Evolutionary conservation across 2,888 invertebrate genomes (phyloP), one percentile per base, ranked within the genome.

Genomic region (Acanthosoma haemorrhoidale): DNA sequence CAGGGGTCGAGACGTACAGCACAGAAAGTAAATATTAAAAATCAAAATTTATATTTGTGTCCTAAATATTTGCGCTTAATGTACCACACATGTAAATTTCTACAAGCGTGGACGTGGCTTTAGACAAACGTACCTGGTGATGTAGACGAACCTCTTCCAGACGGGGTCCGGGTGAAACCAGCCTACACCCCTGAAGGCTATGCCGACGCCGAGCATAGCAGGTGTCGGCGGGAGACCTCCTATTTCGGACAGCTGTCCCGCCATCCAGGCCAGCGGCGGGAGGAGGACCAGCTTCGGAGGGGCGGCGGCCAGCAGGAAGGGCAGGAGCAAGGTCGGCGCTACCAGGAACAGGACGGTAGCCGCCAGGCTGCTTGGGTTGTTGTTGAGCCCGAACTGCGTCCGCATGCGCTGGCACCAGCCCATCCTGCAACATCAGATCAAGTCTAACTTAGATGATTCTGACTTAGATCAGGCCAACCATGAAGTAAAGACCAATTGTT

Each of bases 141-240:
- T 79, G 4, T 81, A 77, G 60, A 83, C 82, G 13, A 84, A 78
- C 69, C 77, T 77, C 25, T 79, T 77, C 67, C 67, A 67, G 16
- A 13, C 13, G 2, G 67, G 6, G n/a, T 81, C 25, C 0, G 31
- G 34, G 66, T 82, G 75, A n/a, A 83, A 80, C 71, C 80, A 77
- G 0, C 82, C 83, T n/a, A 82, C 74, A 76, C 84, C 84, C 57
- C 81, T 78, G 63, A 83, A 80, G 4, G 83, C 76, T 2, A 86
- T 82, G 9, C 87, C 86, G 67, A 84, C 83, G 59, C 86, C 78
- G 0, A 87, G 78, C 86, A 87, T 86, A 13, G 87, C 87, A 70
- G 87, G 80, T 77, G 86, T 82, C 5, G 87, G 86, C 0, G 87
- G 84, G 3, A 83, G 58, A 9, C 69, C 63, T 6, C 74, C 15